Conservation (phyloP, 2,888 invertebrate species). For the Anagyrus pseudococci region DNA sequence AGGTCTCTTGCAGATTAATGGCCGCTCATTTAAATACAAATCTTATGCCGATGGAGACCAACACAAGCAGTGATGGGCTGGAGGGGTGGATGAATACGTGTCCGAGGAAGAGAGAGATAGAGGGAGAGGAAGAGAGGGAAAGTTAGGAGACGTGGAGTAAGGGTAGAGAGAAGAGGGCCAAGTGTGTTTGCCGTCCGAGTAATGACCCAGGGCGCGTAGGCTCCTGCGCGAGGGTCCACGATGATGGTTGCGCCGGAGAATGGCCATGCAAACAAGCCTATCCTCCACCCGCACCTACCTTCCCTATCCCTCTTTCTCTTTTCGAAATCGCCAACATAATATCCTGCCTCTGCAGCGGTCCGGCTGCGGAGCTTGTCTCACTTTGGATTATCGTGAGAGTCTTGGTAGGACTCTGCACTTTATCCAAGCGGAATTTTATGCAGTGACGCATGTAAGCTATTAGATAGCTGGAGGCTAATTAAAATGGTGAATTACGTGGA, state of each 20-base stretch:
- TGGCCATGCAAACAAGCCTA: constrained; percentile 59
- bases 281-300: constrained; percentile 37
- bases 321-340: constrained; percentile 36
- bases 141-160: background rate
- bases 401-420: no score
- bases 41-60: constrained; percentile 55
- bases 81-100: no score
- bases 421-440: constrained; percentile 35
- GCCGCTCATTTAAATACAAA: constrained; percentile 63
- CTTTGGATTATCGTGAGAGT: no score
- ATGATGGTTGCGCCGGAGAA: constrained; percentile 55
- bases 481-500: background rate
- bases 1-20: constrained; percentile 60
- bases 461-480: background rate
- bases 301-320: constrained; percentile 13
- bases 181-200: constrained; percentile 62
- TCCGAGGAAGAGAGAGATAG: constrained; percentile 14
- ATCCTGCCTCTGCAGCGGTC: constrained; percentile 8
- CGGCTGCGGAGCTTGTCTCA: background rate
- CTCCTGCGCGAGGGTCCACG: constrained; percentile 43
- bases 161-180: constrained; percentile 57
- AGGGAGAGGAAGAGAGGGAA: constrained; percentile 26
- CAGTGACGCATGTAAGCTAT: constrained; percentile 23
- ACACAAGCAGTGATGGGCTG: constrained; percentile 28
- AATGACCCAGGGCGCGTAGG: constrained; percentile 58